Conservation (phyloP, 1,140 invertebrate species). For the Diabrotica undecimpunctata region DNA sequence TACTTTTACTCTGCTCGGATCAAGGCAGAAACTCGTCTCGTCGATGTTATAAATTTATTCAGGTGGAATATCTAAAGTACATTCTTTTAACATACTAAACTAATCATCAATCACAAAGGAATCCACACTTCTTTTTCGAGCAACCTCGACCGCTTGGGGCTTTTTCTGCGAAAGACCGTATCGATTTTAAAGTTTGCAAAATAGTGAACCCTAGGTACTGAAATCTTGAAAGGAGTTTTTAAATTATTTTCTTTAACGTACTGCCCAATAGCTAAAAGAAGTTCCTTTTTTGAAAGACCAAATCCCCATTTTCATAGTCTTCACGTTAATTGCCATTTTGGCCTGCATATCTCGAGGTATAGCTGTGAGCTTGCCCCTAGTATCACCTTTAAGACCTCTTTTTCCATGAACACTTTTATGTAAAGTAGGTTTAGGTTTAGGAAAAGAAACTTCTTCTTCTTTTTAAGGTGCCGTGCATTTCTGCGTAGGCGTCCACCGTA, state of each 20-base stretch:
- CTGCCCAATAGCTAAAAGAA: constrained; percentile 35
- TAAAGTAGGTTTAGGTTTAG: constrained; percentile 9
- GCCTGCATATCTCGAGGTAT: constrained; percentile 32
- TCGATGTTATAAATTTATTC: too few species aligned
- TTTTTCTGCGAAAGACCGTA: constrained; percentile 43
- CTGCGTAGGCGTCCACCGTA: too few species aligned
- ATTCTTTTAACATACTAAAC: too few species aligned
- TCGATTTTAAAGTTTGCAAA: constrained; percentile 39
- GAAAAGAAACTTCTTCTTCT: too few species aligned
- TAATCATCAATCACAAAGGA: constrained; percentile 39
- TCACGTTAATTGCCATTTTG: constrained; percentile 31
- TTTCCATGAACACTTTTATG: constrained; percentile 17
- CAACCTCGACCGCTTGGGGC: constrained; percentile 41
- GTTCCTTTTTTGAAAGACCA: constrained; percentile 39
- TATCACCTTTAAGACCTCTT: constrained; percentile 23
- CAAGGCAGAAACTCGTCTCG: too few species aligned
- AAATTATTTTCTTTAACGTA: constrained; percentile 39
- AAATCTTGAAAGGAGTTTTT: constrained; percentile 41
- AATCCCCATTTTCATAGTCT: constrained; percentile 41
- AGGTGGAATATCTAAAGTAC: too few species aligned
- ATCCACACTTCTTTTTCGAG: constrained; percentile 36
- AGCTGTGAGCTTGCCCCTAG: constrained; percentile 32
- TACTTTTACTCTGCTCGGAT: too few species aligned
- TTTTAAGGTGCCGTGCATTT: too few species aligned
- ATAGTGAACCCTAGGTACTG: constrained; percentile 44